phyloP scores from a whole-genome alignment of 1,140 invertebrate species.

The Laupala kohalensis region DNA sequence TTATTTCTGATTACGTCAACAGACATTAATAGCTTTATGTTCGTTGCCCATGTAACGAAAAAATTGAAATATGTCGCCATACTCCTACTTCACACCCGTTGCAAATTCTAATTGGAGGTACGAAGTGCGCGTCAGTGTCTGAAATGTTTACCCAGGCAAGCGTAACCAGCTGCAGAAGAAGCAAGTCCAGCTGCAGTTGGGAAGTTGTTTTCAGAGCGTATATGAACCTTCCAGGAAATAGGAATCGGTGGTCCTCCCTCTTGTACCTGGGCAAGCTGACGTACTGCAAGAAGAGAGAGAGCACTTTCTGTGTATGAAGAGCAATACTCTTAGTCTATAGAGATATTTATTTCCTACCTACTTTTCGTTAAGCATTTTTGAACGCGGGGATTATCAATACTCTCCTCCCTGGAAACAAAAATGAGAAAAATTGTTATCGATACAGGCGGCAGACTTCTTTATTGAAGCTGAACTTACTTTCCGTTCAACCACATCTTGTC shows the following conservation, averaged over 20 bases:
- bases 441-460: neutral
- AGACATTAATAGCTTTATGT: too few relatives aligned
- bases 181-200: conserved; percentile 96
- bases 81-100: too few relatives aligned
- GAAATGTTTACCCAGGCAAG: conserved; percentile 51
- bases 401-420: conserved; percentile 46
- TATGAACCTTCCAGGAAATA: conserved; percentile 58
- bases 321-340: too few relatives aligned
- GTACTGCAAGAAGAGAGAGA: conserved; percentile 27
- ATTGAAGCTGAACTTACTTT: conserved; percentile 31
- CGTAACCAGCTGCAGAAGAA: conserved; percentile 95
- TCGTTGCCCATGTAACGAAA: too few relatives aligned
- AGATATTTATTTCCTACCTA: too few relatives aligned
- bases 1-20: too few relatives aligned
- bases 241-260: conserved; percentile 20
- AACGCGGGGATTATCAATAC: conserved; percentile 56
- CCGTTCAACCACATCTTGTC: conserved; percentile 86
- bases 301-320: too few relatives aligned
- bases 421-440: too few relatives aligned
- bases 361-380: conserved; percentile 66
- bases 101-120: too few relatives aligned
- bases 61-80: too few relatives aligned
- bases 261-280: conserved; percentile 15
- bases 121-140: too few relatives aligned
- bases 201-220: conserved; percentile 95